phyloP scores from a whole-genome alignment of 2,888 invertebrate genomes.

The Perizoma flavofasciatum region DNA sequence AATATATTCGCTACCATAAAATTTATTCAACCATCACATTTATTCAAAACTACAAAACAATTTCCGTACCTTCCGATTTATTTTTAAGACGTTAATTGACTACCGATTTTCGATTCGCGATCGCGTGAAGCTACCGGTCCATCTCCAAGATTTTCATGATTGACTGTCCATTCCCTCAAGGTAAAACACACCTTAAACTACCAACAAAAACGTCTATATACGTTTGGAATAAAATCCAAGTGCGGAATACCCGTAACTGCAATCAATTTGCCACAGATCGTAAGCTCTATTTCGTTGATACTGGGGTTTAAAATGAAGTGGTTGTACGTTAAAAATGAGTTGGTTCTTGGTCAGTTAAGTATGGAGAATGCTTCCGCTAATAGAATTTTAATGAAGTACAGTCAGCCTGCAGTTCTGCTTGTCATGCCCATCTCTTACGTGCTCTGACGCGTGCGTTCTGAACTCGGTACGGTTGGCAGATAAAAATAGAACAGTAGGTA shows the following conservation, averaged over 20 bases:
- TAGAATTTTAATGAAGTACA: constrained; percentile 84
- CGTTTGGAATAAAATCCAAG: background rate
- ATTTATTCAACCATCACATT: background rate
- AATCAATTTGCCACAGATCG: constrained; percentile 17
- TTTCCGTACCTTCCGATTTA: constrained; percentile 44
- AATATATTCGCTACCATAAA: too few species aligned
- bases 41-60: constrained; percentile 32
- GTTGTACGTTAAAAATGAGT: constrained; percentile 15
- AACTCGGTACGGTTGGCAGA: constrained; percentile 53
- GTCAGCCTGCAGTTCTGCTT: constrained; percentile 76
- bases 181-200: constrained; percentile 43
- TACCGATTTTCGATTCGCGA: constrained; percentile 67
- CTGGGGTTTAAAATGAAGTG: constrained; percentile 42
- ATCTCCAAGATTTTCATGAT: constrained; percentile 57
- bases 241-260: constrained; percentile 24
- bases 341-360: constrained; percentile 34
- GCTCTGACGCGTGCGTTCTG: constrained; percentile 64
- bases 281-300: background rate
- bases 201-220: constrained; percentile 14
- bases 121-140: constrained; percentile 60
- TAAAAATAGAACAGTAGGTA: constrained; percentile 24
- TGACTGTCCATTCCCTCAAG: constrained; percentile 39
- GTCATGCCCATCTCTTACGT: constrained; percentile 81
- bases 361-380: constrained; percentile 81
- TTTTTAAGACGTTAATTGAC: constrained; percentile 60